Evolutionary conservation across 1,140 invertebrate genomes (phyloP), one percentile per base, ranked within the genome.

Genomic region (Cryptotermes secundus): DNA sequence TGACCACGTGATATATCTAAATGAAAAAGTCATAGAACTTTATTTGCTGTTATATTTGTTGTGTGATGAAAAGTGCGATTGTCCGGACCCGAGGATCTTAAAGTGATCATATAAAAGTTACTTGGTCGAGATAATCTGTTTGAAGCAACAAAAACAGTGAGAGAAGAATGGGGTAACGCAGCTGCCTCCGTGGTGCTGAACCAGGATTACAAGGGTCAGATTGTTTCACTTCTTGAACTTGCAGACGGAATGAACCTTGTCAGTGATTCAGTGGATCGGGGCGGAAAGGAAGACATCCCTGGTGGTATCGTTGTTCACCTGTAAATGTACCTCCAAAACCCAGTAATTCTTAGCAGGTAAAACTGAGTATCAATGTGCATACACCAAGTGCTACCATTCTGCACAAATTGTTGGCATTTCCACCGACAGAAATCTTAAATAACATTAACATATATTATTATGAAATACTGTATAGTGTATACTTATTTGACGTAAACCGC

Each of bases 1-100:
- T 83, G 83, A 84, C 84, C 24, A 84, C 49, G 84, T 85, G 83
- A 83, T 85, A 72, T 84, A 82, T 82, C 81, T 80, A 84, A 84
- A 84, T 83, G 53, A 81, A 49, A 86, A 81, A 86, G 83, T 85
- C 84, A 86, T 85, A 86, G 83, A 84, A 84, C 85, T 85, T 86
- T 86, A 86, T 86, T 85, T 86, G 86, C 84, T 86, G 86, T 86
- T 86, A 86, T 86, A 86, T 86, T 86, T 86, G 85, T 86, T 86
- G 85, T 86, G 85, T 86, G 85, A 84, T 82, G 80, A 86, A 83
- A 84, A 79, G 83, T 82, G 38, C 59, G 83, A 82, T 82, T 83
- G 79, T 83, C 83, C 49, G 82, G 36, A 83, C 79, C 53, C 35
- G 81, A 83, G 83, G 38, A 83, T 83, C 79, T 83, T 79, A 49